Evolutionary conservation across 2,113 vertebrate species (phyloP).

Genomic region (Leptobrachium leishanense): DNA sequence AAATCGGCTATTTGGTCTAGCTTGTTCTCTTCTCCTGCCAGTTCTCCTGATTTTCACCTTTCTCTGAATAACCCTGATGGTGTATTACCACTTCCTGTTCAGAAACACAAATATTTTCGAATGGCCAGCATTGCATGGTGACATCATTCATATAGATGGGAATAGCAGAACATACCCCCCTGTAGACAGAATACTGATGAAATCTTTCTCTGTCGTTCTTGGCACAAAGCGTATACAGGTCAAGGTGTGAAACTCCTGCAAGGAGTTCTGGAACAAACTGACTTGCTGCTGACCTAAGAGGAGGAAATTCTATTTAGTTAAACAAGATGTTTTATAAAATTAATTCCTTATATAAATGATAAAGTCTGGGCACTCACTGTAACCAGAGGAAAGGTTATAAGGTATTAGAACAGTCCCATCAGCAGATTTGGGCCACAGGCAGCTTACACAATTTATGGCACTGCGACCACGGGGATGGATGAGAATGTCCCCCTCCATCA

Average conservation of each 20-base stretch:
- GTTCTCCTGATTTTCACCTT: no score
- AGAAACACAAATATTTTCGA: no score
- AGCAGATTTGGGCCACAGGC: constrained; percentile 12
- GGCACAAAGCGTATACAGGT: constrained; percentile 82
- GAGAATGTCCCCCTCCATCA: constrained; percentile 2
- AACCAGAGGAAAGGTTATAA: background rate
- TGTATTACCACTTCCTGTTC: no score
- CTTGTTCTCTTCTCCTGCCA: no score
- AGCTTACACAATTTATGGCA: background rate
- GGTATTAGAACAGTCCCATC: constrained; percentile 11
- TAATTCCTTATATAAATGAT: background rate
- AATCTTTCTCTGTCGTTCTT: constrained; percentile 75
- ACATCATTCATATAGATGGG: no score
- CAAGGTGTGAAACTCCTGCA: constrained; percentile 72
- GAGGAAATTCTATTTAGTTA: constrained; percentile 10
- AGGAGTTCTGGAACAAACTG: constrained; percentile 59
- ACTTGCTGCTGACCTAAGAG: constrained; percentile 55
- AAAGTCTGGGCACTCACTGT: constrained; percentile 1
- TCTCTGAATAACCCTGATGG: no score
- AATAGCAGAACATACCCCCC: background rate
- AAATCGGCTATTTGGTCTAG: no score
- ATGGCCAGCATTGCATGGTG: no score
- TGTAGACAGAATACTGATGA: constrained; percentile 68
- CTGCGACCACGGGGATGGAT: background rate
- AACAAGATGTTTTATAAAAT: background rate